Percentiles rank a stretch among this genome's conserved stretches.
Conservation (phyloP, 2,888 invertebrate species). For the Auanema freiburgensis region DNA sequence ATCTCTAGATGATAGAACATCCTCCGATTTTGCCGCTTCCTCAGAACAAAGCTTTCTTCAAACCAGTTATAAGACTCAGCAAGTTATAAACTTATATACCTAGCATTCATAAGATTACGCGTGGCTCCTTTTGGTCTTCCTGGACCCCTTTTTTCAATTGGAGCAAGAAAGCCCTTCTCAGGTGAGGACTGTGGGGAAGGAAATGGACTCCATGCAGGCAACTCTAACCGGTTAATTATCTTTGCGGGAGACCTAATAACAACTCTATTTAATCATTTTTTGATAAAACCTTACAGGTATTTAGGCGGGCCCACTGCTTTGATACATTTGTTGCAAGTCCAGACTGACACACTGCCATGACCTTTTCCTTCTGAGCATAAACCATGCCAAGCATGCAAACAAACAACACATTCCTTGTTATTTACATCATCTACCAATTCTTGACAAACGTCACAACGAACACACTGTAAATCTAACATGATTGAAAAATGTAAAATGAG, state of each 20-base stretch:
- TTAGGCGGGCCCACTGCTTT: neutral
- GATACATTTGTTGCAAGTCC: slow-evolving; percentile 2
- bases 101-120: neutral
- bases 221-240: too few species aligned
- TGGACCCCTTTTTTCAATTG: neutral
- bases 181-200: too few species aligned
- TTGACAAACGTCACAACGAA: slow-evolving; percentile 18
- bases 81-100: slow-evolving; percentile 2
- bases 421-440: slow-evolving; percentile 32
- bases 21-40: slow-evolving; percentile 5
- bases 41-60: neutral
- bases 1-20: slow-evolving; percentile 1
- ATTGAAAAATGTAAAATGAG: neutral
- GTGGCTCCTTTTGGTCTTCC: slow-evolving; percentile 1
- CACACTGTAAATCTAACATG: slow-evolving; percentile 23
- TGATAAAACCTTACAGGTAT: too few species aligned
- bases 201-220: too few species aligned
- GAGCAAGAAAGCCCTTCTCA: too few species aligned
- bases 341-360: neutral
- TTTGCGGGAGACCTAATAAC: too few species aligned
- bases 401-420: slow-evolving; percentile 39
- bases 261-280: too few species aligned
- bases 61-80: slow-evolving; percentile 1
- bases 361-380: slow-evolving; percentile 26
- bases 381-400: slow-evolving; percentile 40